phyloP scores from a whole-genome alignment of 2,888 invertebrate species.

The Eupithecia exiguata region DNA sequence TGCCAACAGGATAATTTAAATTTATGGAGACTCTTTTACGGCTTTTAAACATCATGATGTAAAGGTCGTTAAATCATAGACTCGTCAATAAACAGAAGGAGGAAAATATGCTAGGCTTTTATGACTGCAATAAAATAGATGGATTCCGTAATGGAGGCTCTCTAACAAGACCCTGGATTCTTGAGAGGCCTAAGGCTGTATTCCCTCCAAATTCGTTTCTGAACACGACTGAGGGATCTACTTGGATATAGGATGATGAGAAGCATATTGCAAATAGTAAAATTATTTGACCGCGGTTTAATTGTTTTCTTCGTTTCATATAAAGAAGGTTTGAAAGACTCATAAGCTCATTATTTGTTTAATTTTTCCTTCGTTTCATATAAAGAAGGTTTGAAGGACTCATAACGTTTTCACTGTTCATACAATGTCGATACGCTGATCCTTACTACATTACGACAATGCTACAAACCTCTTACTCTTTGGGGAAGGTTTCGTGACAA shows the following conservation, averaged over 20 bases:
- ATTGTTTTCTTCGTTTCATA: background rate
- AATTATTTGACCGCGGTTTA: background rate
- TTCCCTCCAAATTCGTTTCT: background rate
- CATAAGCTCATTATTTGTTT: no score
- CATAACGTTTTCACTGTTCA: no score
- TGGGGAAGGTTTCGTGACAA: background rate
- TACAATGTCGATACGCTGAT: no score
- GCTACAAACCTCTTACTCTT: no score
- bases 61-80: background rate
- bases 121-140: background rate
- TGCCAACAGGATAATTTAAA: background rate
- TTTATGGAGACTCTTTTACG: background rate
- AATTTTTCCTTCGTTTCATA: background rate
- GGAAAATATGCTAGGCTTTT: constrained; percentile 1
- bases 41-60: background rate
- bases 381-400: background rate
- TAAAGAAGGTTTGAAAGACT: background rate
- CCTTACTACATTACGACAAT: no score
- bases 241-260: background rate
- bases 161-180: background rate
- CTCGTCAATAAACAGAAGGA: background rate
- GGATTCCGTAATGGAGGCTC: background rate
- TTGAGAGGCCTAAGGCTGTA: background rate
- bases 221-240: background rate
- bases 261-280: background rate